phyloP scores from a whole-genome alignment of 2,888 invertebrate species.

The Chloroclysta siterata region DNA sequence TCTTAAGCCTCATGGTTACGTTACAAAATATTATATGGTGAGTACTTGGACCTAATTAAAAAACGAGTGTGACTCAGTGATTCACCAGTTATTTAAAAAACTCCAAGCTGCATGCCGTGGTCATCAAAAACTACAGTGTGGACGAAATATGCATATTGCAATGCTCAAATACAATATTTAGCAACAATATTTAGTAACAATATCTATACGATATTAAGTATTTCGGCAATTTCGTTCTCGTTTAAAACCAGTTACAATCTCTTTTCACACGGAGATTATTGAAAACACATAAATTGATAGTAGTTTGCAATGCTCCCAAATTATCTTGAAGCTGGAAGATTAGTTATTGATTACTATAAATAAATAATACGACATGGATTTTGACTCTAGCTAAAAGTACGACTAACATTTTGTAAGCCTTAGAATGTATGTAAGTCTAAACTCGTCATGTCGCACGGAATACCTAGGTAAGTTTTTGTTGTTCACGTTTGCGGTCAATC shows the following conservation, averaged over 20 bases:
- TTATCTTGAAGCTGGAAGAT: background rate
- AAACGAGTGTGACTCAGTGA: background rate
- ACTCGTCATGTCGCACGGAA: slow-evolving; percentile 39
- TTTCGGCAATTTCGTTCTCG: slow-evolving; percentile 10
- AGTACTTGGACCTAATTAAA: background rate
- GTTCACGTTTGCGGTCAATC: slow-evolving; percentile 48
- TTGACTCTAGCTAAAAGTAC: background rate
- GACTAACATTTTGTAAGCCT: too few relatives aligned
- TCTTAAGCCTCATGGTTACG: background rate
- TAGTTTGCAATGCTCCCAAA: background rate
- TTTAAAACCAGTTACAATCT: slow-evolving; percentile 15
- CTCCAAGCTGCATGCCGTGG: background rate
- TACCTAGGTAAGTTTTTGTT: slow-evolving; percentile 46
- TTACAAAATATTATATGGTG: slow-evolving; percentile 1
- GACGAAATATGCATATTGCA: background rate
- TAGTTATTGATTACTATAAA: background rate
- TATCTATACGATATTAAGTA: slow-evolving; percentile 2
- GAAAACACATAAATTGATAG: slow-evolving; percentile 9
- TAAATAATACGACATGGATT: background rate
- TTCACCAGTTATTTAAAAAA: too few relatives aligned
- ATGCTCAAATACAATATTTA: slow-evolving; percentile 3
- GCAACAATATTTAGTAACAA: too few relatives aligned
- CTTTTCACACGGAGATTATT: slow-evolving; percentile 9
- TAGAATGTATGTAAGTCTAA: background rate
- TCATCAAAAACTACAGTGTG: background rate